Evolutionary conservation across 2,797 vertebrate species (phyloP), one percentile per base, ranked within the genome.

Genomic region (Picus viridis): DNA sequence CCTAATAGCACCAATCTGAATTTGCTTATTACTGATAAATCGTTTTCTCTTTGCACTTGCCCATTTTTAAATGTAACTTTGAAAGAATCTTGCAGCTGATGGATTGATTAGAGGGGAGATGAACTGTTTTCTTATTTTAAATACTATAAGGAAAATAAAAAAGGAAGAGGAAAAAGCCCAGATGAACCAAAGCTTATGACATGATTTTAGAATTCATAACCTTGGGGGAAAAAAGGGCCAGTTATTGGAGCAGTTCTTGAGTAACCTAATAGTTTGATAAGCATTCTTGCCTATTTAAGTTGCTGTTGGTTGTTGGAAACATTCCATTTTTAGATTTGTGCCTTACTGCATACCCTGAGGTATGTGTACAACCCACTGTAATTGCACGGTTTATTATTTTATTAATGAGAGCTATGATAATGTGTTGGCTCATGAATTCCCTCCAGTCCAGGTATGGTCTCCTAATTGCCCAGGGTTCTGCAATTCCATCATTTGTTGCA

Each of bases 211-310:
- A 96, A 96, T 89, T 57, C 54, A 72, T 96, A 94, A 95, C 93
- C 94, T 61, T 93, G 91, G 95, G 95, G 93, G 84, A 96, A 97
- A 97, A 96, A 96, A 72, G 88, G 95, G 73, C 70, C 78, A 88
- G 47, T 81, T 95, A 82, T 78, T 92, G 73, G 83, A 94, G 83
- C 56, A 87, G 29, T 83, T 92, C 88, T 94, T 94, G 94, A 92
- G 82, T 91, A 94, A 96, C 74, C 58, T 87, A 93, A 89, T 96
- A 90, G 93, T 96, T 94, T 96, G 95, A 96, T 96, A 96, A 96
- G 64, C 76, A 96, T 96, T 90, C 93, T 87, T 84, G 73, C 85
- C 89, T 96, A 87, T 94, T 94, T 93, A 96, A 93, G 78, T 68
- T 94, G 81, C 49, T 96, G 86, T 54, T 96, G 88, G 70, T 78